Conservation (phyloP, 1,140 invertebrate species). For the Hycleus phaleratus region DNA sequence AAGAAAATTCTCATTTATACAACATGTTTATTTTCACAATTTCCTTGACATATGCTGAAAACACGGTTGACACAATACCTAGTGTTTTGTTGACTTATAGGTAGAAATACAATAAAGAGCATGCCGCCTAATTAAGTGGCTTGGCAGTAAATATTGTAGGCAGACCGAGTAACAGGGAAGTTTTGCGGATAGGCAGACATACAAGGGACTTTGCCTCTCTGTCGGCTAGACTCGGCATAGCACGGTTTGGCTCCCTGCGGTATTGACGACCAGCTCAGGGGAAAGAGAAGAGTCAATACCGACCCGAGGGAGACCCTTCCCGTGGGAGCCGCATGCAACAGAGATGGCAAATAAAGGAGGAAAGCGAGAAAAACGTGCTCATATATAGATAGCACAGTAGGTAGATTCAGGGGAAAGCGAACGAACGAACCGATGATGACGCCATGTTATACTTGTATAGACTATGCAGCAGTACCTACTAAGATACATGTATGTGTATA, state of each 20-base stretch:
- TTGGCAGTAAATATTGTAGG: slow-evolving; percentile 22
- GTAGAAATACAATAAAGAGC: slow-evolving; percentile 17
- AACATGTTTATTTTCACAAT: neutral
- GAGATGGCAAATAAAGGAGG: slow-evolving; percentile 14
- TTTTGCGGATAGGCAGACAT: slow-evolving; percentile 25
- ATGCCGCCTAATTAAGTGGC: slow-evolving; percentile 21
- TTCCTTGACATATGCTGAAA: neutral
- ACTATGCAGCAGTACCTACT: too few species aligned
- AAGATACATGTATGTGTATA: too few species aligned
- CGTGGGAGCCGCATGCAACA: slow-evolving; percentile 23
- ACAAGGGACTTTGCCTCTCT: slow-evolving; percentile 9
- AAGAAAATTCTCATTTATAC: too few species aligned
- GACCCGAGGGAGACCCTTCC: slow-evolving; percentile 37
- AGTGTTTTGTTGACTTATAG: neutral
- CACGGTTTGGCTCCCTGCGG: slow-evolving; percentile 38
- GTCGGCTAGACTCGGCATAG: slow-evolving; percentile 24
- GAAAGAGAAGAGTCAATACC: slow-evolving; percentile 42
- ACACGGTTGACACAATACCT: too few species aligned
- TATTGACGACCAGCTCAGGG: slow-evolving; percentile 41
- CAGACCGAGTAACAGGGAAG: slow-evolving; percentile 20
- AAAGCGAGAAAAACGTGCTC: slow-evolving; percentile 22
- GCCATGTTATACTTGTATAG: too few species aligned
- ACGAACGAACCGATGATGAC: too few species aligned
- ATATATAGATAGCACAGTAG: slow-evolving; percentile 7
- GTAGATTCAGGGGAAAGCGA: too few species aligned